A percentile compares a stretch with the other conserved stretches of the same genome.
These are phyloP conservation scores for Mesorhabditis spiculigera DNA, from an alignment of 2,888 invertebrate genomes.

Conservation along the genomic window DNA sequence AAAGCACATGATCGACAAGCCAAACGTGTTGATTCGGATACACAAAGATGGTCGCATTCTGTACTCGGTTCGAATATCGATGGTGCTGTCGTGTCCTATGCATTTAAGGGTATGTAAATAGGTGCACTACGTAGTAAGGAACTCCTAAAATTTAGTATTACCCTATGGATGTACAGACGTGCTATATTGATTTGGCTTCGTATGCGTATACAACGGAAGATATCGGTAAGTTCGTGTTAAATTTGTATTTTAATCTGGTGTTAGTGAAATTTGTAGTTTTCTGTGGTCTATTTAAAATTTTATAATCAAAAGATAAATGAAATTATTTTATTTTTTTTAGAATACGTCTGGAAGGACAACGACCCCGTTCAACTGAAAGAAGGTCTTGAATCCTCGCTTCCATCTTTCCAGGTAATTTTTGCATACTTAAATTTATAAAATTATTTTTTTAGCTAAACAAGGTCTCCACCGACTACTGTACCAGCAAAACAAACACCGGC, in stretches of 20 bases:
- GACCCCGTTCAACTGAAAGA: constrained; percentile 87
- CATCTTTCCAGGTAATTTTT: constrained; percentile 69
- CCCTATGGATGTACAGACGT: constrained; percentile 89
- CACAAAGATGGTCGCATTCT: constrained; percentile 66
- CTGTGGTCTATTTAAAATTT: no score
- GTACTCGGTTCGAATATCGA: constrained; percentile 73
- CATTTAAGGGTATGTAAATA: constrained; percentile 74
- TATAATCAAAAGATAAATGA: no score
- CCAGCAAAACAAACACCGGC: constrained; percentile 94
- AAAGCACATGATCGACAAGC: constrained; percentile 61
- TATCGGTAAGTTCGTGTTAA: constrained; percentile 67
- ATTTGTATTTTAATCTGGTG: not conserved
- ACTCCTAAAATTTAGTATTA: constrained; percentile 31
- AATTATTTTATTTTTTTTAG: constrained; percentile 21
- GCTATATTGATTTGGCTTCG: constrained; percentile 89
- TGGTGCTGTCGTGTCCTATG: constrained; percentile 94
- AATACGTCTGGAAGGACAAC: constrained; percentile 83
- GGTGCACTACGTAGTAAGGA: not conserved
- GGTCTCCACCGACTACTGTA: constrained; percentile 89
- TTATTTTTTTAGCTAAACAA: constrained; percentile 70
- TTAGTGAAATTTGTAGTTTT: no score
- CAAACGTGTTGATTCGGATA: constrained; percentile 87
- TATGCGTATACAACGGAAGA: constrained; percentile 97
- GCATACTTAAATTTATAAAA: not conserved
- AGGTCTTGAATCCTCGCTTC: constrained; percentile 68